These are phyloP conservation scores for Brachypterus glaber DNA, from an alignment of 2,888 invertebrate genomes.

Conservation along the genomic window DNA sequence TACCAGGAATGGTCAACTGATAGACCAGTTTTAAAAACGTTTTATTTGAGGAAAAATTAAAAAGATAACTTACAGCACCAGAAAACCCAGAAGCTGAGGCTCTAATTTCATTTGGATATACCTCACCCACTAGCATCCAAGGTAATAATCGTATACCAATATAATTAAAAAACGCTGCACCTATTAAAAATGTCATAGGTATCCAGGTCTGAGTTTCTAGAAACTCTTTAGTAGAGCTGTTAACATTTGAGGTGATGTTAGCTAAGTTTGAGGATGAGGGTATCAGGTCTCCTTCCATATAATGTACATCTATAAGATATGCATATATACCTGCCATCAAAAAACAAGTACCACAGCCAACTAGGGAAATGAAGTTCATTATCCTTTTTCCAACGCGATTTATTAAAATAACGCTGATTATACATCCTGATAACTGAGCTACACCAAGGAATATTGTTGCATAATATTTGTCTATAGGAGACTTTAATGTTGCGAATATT, in stretches of 20 bases:
- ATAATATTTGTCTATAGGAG: conserved; percentile 66
- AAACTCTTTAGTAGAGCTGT: neutral
- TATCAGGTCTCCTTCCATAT: neutral
- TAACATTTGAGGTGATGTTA: conserved; percentile 1
- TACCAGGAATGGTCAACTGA: conserved; percentile 55
- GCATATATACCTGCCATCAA: conserved; percentile 49
- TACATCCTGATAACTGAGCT: conserved; percentile 58
- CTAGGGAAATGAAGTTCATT: conserved; percentile 56
- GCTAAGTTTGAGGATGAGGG: neutral
- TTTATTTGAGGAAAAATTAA: conserved; percentile 65
- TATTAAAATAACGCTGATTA: conserved; percentile 55
- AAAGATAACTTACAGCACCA: conserved; percentile 62
- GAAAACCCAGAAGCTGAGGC: conserved; percentile 62
- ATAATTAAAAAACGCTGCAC: conserved; percentile 60
- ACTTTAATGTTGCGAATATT: conserved; percentile 60
- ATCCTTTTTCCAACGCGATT: conserved; percentile 65
- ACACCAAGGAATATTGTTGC: conserved; percentile 65
- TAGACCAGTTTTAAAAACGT: conserved; percentile 56
- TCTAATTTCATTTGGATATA: conserved; percentile 57
- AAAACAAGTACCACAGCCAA: conserved; percentile 58
- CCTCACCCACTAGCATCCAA: conserved; percentile 73
- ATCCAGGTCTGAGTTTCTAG: conserved; percentile 45
- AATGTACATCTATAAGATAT: conserved; percentile 21
- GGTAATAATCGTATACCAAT: conserved; percentile 61
- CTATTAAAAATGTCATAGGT: conserved; percentile 55